Evolutionary conservation across 1,140 invertebrate species (phyloP).

Genomic region (Phymorhynchus buccinoides): DNA sequence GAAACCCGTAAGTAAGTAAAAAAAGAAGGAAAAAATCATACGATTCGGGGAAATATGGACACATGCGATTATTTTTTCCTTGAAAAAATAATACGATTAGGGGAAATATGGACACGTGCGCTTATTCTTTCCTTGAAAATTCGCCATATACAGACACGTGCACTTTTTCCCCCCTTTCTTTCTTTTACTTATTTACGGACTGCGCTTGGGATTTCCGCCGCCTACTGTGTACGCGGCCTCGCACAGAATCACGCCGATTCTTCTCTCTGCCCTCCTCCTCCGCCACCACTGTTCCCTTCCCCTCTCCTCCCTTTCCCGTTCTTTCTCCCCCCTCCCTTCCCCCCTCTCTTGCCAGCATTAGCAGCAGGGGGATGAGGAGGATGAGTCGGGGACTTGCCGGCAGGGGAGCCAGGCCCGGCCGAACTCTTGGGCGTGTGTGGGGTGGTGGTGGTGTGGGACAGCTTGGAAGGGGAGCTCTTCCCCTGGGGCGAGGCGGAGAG

Average conservation of each 20-base stretch:
- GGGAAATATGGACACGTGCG: no score
- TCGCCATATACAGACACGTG: no score
- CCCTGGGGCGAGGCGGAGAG: neutral
- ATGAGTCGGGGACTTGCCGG: neutral
- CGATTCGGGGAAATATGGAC: no score
- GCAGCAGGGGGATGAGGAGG: neutral
- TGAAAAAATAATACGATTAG: no score
- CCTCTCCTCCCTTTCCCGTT: neutral
- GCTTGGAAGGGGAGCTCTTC: neutral
- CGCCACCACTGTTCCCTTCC: neutral
- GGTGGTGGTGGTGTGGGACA: neutral
- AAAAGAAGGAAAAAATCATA: no score
- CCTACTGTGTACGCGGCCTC: no score
- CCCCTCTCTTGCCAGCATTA: neutral
- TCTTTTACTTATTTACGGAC: no score
- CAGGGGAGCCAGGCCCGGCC: neutral
- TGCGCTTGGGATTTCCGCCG: no score
- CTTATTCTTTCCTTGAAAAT: no score
- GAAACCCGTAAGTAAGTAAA: no score
- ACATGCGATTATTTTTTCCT: no score
- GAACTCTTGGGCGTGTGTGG: slow-evolving; percentile 21
- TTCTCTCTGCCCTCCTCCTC: neutral
- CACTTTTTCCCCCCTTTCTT: no score
- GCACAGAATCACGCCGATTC: neutral
- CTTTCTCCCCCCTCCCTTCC: neutral